phyloP scores from a whole-genome alignment of 2,113 vertebrate species.

The Pterophyllum scalare region DNA sequence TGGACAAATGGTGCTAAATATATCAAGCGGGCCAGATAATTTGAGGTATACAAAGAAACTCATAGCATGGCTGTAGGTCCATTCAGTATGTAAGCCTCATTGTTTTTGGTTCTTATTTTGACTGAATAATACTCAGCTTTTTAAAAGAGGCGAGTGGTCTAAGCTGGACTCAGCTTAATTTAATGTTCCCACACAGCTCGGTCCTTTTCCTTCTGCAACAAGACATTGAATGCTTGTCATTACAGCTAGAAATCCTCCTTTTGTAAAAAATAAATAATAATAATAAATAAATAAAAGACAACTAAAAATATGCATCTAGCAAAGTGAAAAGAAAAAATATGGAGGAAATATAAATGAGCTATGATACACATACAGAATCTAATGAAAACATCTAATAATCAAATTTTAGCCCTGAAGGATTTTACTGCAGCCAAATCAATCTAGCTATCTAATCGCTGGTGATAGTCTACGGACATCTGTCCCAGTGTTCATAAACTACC shows the following conservation, averaged over 20 bases:
- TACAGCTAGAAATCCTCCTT: neutral
- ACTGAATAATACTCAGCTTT: neutral
- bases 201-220: conserved; percentile 1
- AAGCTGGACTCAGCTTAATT: conserved; percentile 2
- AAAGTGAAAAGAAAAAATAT: neutral
- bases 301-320: neutral
- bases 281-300: too few relatives aligned
- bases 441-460: neutral
- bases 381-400: neutral
- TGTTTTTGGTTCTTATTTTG: conserved; percentile 4
- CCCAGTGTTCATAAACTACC: neutral
- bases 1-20: conserved; percentile 29
- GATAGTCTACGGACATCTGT: neutral
- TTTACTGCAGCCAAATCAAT: neutral
- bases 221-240: conserved; percentile 8
- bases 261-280: neutral
- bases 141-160: neutral
- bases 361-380: neutral
- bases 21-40: conserved; percentile 28
- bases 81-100: conserved; percentile 14
- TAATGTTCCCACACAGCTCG: neutral
- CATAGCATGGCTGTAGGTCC: neutral
- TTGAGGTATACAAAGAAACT: conserved; percentile 9
- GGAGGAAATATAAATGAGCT: neutral
- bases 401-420: neutral